phyloP scores from a whole-genome alignment of 2,888 invertebrate species.

The Biston betularia region DNA sequence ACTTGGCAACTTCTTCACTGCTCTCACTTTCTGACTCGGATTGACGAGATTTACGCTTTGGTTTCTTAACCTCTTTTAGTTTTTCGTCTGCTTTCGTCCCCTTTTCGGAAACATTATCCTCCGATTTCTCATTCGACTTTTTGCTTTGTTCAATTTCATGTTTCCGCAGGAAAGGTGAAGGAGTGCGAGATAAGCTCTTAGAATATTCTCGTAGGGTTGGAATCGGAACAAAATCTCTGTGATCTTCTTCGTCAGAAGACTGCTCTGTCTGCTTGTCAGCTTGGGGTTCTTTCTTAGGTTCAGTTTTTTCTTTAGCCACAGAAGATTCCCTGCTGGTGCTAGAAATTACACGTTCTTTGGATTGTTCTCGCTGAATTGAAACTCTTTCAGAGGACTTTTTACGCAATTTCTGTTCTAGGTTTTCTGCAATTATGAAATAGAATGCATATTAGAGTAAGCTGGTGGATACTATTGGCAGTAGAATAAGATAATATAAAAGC shows the following conservation, averaged over 20 bases:
- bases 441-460: not conserved
- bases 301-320: constrained; percentile 72
- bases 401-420: constrained; percentile 64
- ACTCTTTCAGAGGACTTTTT: constrained; percentile 75
- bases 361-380: constrained; percentile 63
- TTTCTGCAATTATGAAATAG: constrained; percentile 58
- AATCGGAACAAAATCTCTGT: constrained; percentile 72
- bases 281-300: constrained; percentile 61
- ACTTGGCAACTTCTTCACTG: constrained; percentile 74
- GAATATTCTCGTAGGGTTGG: constrained; percentile 86
- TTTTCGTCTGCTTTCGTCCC: constrained; percentile 77
- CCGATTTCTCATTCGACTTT: constrained; percentile 72
- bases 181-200: constrained; percentile 93
- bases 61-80: constrained; percentile 66
- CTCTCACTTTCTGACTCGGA: constrained; percentile 81
- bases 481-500: not conserved
- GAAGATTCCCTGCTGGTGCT: constrained; percentile 82
- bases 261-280: constrained; percentile 60
- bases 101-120: constrained; percentile 77
- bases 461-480: not conserved
- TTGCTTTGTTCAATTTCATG: constrained; percentile 85
- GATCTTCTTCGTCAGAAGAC: constrained; percentile 78
- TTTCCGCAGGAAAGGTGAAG: constrained; percentile 93
- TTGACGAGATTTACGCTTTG: constrained; percentile 84
- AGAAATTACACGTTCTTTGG: constrained; percentile 73